Evolutionary conservation across 1,140 invertebrate genomes (phyloP), one percentile per base, ranked within the genome.

Genomic region (Caenorhabditis tropicalis): DNA sequence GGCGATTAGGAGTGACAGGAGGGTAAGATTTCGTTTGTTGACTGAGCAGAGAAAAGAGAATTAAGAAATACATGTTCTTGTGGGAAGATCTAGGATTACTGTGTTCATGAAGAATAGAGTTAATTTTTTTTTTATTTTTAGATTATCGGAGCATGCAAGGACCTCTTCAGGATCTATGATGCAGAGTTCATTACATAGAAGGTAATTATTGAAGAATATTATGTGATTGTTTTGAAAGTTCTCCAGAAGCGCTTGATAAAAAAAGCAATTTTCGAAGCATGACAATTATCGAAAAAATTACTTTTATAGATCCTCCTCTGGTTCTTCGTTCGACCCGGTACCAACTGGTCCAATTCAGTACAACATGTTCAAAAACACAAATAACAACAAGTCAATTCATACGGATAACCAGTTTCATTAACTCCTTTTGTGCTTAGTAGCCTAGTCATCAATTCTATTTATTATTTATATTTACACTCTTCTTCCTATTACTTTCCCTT

Each of bases 1-100:
- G 83, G 12, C 83, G 83, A 46, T n/a, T 84, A 21, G 70, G 65
- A 33, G 70, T 81, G 24, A 48, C 83, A 19, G 83, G 83, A 79
- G 83, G 83, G 79, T 81, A 53, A 53, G 46, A 12, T 29, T 51
- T 53, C 1, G n/a, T 29, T 5, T 51, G 43, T 46, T 46, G 0
- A 16, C 0, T 0, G 43, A 0, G 43, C 9, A 46, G 43, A 16
- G 43, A 2, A 29, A 10, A 56, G 29, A 24, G 10, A 24, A 56
- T 21, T 27, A 24, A 27, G 10, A 27, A n/a, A 27, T 16, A 7
- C 43, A 46, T 46, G 10, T 12, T 46, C 0, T 21, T 21, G 49
- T 16, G 19, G 19, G 2, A 7, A n/a, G 49, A 2, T 7, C 21
- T 4, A 51, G 16, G 49, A 21, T 0, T 46, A 53, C 51, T n/a